phyloP scores from a whole-genome alignment of 2,113 vertebrate species.

The Hyperoodon ampullatus region DNA sequence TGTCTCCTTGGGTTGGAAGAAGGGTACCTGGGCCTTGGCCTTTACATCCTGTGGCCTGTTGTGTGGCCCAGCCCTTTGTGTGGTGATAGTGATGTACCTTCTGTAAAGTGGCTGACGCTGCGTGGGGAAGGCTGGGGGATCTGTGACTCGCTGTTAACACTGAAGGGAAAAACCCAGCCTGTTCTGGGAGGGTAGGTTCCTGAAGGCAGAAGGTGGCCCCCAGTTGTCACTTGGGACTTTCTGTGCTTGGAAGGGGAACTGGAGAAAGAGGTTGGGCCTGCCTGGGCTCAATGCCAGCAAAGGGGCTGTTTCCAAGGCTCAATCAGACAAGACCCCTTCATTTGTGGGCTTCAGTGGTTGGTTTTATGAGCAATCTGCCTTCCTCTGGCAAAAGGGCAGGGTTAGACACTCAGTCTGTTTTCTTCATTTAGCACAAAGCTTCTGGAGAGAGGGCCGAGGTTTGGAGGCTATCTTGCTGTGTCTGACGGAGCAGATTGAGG shows the following conservation, averaged over 20 bases:
- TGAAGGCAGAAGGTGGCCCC: slow-evolving; percentile 60
- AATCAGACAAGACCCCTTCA: slow-evolving; percentile 72
- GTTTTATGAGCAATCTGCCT: slow-evolving; percentile 67
- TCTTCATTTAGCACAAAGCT: slow-evolving; percentile 61
- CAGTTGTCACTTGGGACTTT: slow-evolving; percentile 69
- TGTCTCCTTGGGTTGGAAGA: background rate
- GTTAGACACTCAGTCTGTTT: slow-evolving; percentile 40
- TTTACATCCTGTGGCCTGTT: background rate
- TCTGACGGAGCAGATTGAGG: background rate
- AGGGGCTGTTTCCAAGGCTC: slow-evolving; percentile 51
- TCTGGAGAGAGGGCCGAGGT: slow-evolving; percentile 8
- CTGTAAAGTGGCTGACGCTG: background rate
- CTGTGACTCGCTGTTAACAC: slow-evolving; percentile 46
- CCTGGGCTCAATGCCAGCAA: slow-evolving; percentile 32
- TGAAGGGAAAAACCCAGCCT: slow-evolving; percentile 54
- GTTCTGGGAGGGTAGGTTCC: slow-evolving; percentile 57
- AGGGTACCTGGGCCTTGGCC: background rate
- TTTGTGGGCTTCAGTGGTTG: slow-evolving; percentile 61
- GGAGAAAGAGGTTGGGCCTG: slow-evolving; percentile 63
- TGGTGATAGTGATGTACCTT: background rate
- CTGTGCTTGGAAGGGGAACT: slow-evolving; percentile 70
- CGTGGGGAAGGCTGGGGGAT: background rate
- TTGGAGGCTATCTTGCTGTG: slow-evolving; percentile 26
- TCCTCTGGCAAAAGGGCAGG: slow-evolving; percentile 63
- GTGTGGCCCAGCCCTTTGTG: background rate